Percentiles rank a stretch among this genome's conserved stretches.
These are phyloP conservation scores for Holothuria leucospilota DNA, from an alignment of 53 echinoderm and acorn worm genomes.

Conservation along the genomic window DNA sequence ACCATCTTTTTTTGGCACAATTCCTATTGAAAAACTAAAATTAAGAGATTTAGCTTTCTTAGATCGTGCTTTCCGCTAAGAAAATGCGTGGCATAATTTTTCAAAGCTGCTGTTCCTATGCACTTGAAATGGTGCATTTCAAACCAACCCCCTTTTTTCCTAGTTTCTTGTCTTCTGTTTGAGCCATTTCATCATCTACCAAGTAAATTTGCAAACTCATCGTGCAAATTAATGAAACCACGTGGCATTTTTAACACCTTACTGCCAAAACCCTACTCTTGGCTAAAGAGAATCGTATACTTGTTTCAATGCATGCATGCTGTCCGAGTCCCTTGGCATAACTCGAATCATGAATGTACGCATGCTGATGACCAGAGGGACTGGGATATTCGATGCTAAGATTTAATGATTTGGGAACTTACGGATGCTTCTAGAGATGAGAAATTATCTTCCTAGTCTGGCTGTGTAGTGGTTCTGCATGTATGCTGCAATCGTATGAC, in stretches of 20 bases:
- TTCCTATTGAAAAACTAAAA: too few species aligned
- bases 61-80: too few species aligned
- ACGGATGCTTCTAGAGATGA: slow-evolving; percentile 39
- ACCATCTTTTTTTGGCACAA: too few species aligned
- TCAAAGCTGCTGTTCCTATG: too few species aligned
- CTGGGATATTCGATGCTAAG: slow-evolving; percentile 46
- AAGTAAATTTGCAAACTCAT: slow-evolving; percentile 46
- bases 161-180: background rate
- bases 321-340: slow-evolving; percentile 26
- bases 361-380: slow-evolving; percentile 53
- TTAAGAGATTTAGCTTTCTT: too few species aligned
- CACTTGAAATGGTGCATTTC: too few species aligned
- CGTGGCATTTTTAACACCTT: slow-evolving; percentile 53
- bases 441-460: slow-evolving; percentile 7
- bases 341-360: slow-evolving; percentile 47
- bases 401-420: slow-evolving; percentile 50
- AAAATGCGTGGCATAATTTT: too few species aligned
- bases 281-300: slow-evolving; percentile 37
- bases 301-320: slow-evolving; percentile 25
- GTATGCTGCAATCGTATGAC: too few species aligned
- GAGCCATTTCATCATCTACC: slow-evolving; percentile 43
- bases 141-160: too few species aligned
- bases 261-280: slow-evolving; percentile 38
- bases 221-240: slow-evolving; percentile 33
- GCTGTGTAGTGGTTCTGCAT: too few species aligned